Percentiles rank a stretch among this genome's conserved stretches.
Conservation (phyloP, 92 coral and sea anemone genomes). For the Porites evermanni region DNA sequence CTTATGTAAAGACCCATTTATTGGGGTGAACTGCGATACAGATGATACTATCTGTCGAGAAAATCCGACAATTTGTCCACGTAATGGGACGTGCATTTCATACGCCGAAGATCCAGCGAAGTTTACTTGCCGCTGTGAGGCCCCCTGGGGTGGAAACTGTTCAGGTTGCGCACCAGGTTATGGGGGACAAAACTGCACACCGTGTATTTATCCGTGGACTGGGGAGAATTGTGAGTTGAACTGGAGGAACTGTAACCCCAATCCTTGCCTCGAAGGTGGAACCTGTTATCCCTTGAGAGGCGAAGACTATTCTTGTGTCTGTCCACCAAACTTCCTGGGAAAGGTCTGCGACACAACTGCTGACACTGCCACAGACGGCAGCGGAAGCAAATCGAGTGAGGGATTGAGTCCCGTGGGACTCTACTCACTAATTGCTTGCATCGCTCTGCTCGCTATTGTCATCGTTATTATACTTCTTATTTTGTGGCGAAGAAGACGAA, state of each 20-base stretch:
- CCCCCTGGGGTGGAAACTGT: conserved; percentile 80
- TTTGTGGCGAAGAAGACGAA: conserved; percentile 55
- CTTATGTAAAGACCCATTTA: conserved; percentile 71
- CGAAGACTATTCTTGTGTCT: conserved; percentile 68
- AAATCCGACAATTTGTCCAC: conserved; percentile 66
- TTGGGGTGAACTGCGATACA: conserved; percentile 82
- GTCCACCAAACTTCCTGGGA: conserved; percentile 52
- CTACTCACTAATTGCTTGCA: conserved; percentile 53
- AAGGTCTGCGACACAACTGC: conserved; percentile 43
- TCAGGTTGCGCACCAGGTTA: conserved; percentile 78
- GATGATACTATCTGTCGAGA: conserved; percentile 72
- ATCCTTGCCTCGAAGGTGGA: conserved; percentile 72
- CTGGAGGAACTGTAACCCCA: conserved; percentile 75
- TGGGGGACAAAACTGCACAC: conserved; percentile 66
- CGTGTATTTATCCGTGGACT: conserved; percentile 76
- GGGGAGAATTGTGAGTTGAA: conserved; percentile 76
- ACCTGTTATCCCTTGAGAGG: conserved; percentile 73
- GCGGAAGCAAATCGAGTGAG: conserved; percentile 19
- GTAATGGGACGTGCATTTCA: conserved; percentile 77
- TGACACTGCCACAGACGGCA: neutral
- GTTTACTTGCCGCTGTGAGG: conserved; percentile 69
- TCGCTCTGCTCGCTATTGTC: conserved; percentile 38
- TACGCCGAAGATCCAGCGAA: conserved; percentile 60
- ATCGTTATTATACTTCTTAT: conserved; percentile 42
- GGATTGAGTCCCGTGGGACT: conserved; percentile 51